Percentiles rank a stretch among this genome's conserved stretches.
Conservation (phyloP, 2,113 vertebrate species). For the Brachionichthys hirsutus region DNA sequence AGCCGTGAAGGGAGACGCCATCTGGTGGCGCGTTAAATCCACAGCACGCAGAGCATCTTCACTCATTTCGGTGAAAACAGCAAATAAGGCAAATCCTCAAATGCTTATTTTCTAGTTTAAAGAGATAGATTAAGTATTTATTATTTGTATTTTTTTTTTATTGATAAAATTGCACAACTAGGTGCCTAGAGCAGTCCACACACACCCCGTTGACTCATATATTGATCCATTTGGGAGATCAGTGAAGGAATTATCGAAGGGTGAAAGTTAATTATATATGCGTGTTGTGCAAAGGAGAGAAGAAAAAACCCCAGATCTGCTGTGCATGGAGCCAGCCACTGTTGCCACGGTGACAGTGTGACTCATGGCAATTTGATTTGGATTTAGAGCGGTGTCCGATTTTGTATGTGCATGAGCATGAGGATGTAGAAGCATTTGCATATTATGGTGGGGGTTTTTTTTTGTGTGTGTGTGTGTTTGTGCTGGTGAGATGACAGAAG, state of each 20-base stretch:
- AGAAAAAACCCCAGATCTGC: conserved; percentile 54
- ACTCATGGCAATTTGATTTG: conserved; percentile 77
- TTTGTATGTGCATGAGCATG: conserved; percentile 35
- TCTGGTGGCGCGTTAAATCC: conserved; percentile 66
- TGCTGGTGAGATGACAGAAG: conserved; percentile 4
- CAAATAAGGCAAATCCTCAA: conserved; percentile 9
- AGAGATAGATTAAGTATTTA: conserved; percentile 2
- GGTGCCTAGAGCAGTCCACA: conserved; percentile 25
- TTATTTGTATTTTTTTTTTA: conserved; percentile 14
- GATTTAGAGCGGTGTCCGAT: conserved; percentile 56
- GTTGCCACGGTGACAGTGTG: conserved; percentile 82
- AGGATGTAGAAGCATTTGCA: conserved; percentile 15
- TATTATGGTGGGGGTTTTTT: background rate
- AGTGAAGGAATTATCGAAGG: conserved; percentile 43
- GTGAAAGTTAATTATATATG: conserved; percentile 41
- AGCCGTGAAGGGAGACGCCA: conserved; percentile 64
- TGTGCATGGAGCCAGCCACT: conserved; percentile 72
- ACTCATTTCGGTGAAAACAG: conserved; percentile 17
- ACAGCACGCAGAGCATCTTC: conserved; percentile 38
- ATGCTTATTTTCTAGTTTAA: background rate
- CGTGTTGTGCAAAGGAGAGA: conserved; percentile 19
- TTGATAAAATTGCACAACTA: conserved; percentile 32
- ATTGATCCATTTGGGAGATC: conserved; percentile 48
- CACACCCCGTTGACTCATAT: conserved; percentile 38
- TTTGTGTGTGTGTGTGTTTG: too few relatives aligned